Evolutionary conservation across 1,140 invertebrate species (phyloP).

Genomic region (Drosophila prosaltans): DNA sequence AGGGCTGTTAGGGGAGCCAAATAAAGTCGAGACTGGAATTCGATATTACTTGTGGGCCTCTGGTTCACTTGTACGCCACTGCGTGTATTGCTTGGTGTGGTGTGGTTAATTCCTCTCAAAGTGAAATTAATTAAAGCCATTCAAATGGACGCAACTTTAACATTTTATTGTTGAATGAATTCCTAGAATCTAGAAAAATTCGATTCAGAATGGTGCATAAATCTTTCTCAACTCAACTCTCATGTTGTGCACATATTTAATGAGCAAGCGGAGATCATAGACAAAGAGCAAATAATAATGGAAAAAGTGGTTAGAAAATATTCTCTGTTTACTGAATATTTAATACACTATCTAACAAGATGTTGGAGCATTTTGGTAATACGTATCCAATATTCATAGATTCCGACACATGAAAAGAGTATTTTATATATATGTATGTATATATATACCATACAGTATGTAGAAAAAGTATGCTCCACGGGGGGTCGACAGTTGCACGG

Average conservation of each 20-base stretch:
- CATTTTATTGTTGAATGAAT: neutral
- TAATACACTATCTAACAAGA: conserved; percentile 25
- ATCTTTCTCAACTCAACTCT: conserved; percentile 35
- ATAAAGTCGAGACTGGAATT: conserved; percentile 72
- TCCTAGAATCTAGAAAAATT: neutral
- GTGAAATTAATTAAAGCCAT: conserved; percentile 47
- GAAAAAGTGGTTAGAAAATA: conserved; percentile 25
- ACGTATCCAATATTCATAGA: neutral
- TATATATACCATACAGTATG: neutral
- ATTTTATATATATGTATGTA: conserved; percentile 3
- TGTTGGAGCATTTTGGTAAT: neutral
- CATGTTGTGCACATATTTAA: conserved; percentile 52
- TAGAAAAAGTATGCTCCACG: conserved; percentile 25
- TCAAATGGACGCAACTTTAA: neutral
- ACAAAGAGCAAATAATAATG: conserved; percentile 53
- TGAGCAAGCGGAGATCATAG: conserved; percentile 52
- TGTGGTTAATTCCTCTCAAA: conserved; percentile 4
- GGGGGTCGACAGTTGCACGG: conserved; percentile 40
- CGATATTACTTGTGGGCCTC: conserved; percentile 55
- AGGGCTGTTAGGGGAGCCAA: conserved; percentile 65
- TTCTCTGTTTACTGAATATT: neutral
- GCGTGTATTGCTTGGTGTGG: neutral
- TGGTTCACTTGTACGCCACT: conserved; percentile 9
- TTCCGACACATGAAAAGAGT: conserved; percentile 15
- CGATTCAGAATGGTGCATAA: conserved; percentile 30